phyloP scores from a whole-genome alignment of 2,888 invertebrate species.

The Piscicola geometra region DNA sequence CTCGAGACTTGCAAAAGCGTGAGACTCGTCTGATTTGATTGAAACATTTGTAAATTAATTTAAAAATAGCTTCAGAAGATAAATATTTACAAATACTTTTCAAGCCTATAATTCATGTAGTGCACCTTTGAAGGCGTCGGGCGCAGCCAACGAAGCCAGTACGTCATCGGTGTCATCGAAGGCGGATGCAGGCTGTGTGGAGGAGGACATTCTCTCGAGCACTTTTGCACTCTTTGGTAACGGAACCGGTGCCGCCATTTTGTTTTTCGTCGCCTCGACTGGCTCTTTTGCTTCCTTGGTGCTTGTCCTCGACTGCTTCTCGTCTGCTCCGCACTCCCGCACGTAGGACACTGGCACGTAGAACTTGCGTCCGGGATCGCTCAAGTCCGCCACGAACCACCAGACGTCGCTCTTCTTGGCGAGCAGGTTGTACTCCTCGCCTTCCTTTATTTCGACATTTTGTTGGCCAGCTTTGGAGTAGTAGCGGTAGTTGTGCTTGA shows the following conservation, averaged over 20 bases:
- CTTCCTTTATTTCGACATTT: neutral
- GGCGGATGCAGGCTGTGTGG: neutral
- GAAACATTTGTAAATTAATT: no score
- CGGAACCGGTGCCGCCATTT: neutral
- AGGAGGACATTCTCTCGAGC: slow-evolving; percentile 2
- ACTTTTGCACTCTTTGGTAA: slow-evolving; percentile 3
- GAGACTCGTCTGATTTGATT: no score
- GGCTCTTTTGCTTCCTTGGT: neutral
- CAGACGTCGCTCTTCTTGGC: neutral
- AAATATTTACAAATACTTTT: no score
- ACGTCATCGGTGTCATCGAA: neutral
- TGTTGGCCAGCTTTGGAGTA: neutral
- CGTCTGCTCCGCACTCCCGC: neutral
- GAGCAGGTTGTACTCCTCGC: neutral
- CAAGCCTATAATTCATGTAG: no score
- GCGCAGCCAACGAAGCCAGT: neutral
- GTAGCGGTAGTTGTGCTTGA: neutral
- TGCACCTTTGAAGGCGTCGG: slow-evolving; percentile 4
- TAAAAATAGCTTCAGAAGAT: no score
- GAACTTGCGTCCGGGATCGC: neutral
- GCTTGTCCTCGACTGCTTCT: neutral
- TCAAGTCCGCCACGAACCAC: neutral
- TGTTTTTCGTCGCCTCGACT: neutral
- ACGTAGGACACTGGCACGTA: slow-evolving; percentile 8
- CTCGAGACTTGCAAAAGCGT: no score